Percentiles rank a stretch among this genome's conserved stretches.
phyloP scores from a whole-genome alignment of 2,113 vertebrate genomes.

The Mormyrus iriodes region DNA sequence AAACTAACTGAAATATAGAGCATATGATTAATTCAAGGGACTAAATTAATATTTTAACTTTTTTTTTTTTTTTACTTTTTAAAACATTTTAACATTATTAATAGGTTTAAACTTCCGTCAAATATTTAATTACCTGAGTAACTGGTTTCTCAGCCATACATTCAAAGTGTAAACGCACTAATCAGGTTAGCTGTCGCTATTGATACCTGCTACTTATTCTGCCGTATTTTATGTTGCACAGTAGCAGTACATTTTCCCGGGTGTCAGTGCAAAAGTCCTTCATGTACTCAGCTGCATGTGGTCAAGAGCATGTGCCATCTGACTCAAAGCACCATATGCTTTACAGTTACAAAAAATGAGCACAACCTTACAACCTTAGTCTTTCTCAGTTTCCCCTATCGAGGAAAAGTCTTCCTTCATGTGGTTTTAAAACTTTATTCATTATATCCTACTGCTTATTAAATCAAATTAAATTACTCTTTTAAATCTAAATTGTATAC shows the following conservation, averaged over 20 bases:
- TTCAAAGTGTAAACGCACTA: neutral
- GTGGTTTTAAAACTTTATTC: neutral
- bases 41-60: neutral
- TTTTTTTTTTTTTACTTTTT: neutral
- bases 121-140: neutral
- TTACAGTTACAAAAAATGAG: neutral
- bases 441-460: neutral
- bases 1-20: neutral
- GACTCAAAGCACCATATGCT: neutral
- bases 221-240: neutral
- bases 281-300: neutral
- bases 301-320: neutral
- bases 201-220: neutral
- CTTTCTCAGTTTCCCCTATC: neutral
- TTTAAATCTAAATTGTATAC: neutral
- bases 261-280: neutral
- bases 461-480: neutral
- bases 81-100: neutral
- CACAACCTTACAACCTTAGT: too few species aligned
- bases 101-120: neutral
- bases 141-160: neutral
- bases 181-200: neutral
- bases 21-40: neutral
- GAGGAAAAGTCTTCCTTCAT: neutral
- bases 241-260: neutral